Evolutionary conservation across 2,113 vertebrate species (phyloP).

Genomic region (Oncorhynchus gorbuscha): DNA sequence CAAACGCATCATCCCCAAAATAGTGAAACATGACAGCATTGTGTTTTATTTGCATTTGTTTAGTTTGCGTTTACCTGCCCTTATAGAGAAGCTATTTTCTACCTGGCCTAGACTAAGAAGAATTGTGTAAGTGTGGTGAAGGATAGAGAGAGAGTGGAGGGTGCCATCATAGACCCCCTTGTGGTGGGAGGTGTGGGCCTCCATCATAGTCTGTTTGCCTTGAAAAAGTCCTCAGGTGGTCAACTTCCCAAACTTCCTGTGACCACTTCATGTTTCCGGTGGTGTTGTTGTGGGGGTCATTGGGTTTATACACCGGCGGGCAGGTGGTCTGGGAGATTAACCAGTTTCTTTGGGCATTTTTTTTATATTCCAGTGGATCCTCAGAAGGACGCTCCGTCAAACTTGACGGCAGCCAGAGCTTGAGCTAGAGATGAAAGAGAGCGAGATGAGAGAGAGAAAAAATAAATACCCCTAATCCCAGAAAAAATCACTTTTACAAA

Average conservation of each 20-base stretch:
- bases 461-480: too few species aligned
- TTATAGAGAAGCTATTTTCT: neutral
- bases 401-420: conserved; percentile 80
- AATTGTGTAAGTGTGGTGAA: conserved; percentile 16
- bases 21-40: neutral
- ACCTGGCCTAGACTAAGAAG: conserved; percentile 8
- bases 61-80: conserved; percentile 15
- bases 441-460: conserved; percentile 1
- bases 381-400: conserved; percentile 85
- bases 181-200: conserved; percentile 8
- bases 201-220: neutral
- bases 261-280: conserved; percentile 25
- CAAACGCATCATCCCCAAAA: neutral
- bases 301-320: conserved; percentile 38
- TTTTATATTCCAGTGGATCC: conserved; percentile 26
- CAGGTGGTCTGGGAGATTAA: conserved; percentile 19
- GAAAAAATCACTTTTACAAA: too few species aligned
- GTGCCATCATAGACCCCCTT: neutral
- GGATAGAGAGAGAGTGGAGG: conserved; percentile 2
- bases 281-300: conserved; percentile 21
- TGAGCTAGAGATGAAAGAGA: conserved; percentile 74
- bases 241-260: conserved; percentile 28
- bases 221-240: neutral
- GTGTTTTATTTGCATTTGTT: neutral
- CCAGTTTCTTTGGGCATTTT: conserved; percentile 18